Base-by-base conservation (phyloP, 1,140 invertebrate genomes). In the Camponotus vicinus region DNA sequence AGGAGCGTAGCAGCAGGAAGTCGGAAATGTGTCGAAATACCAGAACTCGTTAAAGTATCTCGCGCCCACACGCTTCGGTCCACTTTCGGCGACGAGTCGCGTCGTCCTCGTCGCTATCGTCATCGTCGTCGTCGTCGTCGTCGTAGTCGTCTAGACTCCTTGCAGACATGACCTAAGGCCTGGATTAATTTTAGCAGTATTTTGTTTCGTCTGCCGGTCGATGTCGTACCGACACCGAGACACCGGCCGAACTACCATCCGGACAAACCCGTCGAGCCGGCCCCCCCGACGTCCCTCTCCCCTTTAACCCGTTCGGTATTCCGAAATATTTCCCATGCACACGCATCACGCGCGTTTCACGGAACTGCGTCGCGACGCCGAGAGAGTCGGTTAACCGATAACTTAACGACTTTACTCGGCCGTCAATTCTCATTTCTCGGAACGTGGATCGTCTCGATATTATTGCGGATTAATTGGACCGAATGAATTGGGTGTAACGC, bases 111-210 rank as follows among this genome's bases (percentile, higher is more conserved):
- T 73, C 73, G 64, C 9, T 86, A 70, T 73, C 78, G 61, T 73
- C 77, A 83, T 83, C 73, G 77, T 85, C 87, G 83, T 69, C 78
- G 61, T 73, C 78, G 61, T 73, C 73, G 84, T 85, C 87, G 83
- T 83, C 61, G 86, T 85, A 79, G 63, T 89, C n/a, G 67, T 57
- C 45, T 93, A 93, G 93, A 93, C 93, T 93, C 52, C 64, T 89
- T 92, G 91, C 92, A 93, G 93, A 93, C 93, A 92, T 92, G 92
- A 92, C 91, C 92, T 92, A 93, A 92, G 90, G 89, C 89, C 76
- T 86, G 83, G 91, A 93, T 93, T 93, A 93, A 93, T 93, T 93
- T 93, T 93, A 93, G 93, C 93, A 88, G 88, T 91, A 93, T 93
- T 93, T 93, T 93, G 92, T 93, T 93, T 92, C 92, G 92, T 91